Evolutionary conservation across 2,113 vertebrate genomes (phyloP).

Genomic region (Epinephelus moara): DNA sequence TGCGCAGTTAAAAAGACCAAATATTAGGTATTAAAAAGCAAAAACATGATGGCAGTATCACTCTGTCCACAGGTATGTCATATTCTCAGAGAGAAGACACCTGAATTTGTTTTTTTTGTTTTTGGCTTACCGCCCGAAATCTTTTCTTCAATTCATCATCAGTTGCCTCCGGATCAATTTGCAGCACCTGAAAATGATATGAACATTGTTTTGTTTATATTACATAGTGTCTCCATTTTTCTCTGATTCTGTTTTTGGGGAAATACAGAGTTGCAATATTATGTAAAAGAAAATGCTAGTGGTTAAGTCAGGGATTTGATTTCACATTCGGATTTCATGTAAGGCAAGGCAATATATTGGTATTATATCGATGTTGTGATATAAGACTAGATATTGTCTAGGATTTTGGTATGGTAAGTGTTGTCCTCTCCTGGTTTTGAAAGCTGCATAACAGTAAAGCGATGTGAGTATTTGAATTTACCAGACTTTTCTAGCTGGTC

Average conservation of each 20-base stretch:
- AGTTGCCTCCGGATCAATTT: slow-evolving; percentile 97
- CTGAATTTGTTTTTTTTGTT: too few relatives aligned
- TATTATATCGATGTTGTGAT: too few relatives aligned
- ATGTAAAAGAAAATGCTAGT: not conserved
- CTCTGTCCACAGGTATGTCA: not conserved
- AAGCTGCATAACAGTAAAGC: too few relatives aligned
- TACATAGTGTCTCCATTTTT: not conserved
- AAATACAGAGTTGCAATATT: not conserved
- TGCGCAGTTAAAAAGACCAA: slow-evolving; percentile 66
- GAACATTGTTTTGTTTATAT: not conserved
- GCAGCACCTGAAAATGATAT: slow-evolving; percentile 88
- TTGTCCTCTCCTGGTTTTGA: too few relatives aligned
- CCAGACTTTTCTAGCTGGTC: too few relatives aligned
- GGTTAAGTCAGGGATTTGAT: not conserved
- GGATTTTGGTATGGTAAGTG: too few relatives aligned
- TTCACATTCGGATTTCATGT: not conserved
- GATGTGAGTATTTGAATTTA: too few relatives aligned
- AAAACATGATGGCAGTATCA: not conserved
- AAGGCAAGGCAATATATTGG: too few relatives aligned
- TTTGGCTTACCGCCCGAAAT: slow-evolving; percentile 90
- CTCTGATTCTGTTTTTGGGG: not conserved
- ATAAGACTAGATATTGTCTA: too few relatives aligned
- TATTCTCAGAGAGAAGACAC: not conserved
- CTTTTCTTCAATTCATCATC: slow-evolving; percentile 98
- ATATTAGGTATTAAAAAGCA: slow-evolving; percentile 10